These are phyloP conservation scores for Sylvia borin DNA, from an alignment of 2,797 vertebrate genomes.

Conservation along the genomic window DNA sequence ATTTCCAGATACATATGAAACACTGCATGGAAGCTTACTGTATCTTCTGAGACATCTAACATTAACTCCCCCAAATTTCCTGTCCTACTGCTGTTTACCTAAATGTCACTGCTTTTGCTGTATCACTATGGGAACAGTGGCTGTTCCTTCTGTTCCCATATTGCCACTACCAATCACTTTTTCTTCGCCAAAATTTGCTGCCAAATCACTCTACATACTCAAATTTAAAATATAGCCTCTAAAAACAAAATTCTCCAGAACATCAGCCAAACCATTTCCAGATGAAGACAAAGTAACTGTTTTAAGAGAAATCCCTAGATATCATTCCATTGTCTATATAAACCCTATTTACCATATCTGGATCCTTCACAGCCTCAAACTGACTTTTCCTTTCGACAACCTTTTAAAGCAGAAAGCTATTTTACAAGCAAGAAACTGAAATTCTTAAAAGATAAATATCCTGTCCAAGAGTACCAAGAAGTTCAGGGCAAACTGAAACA, in stretches of 20 bases:
- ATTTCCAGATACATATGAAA: constrained; percentile 36
- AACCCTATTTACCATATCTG: neutral
- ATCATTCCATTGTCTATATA: neutral
- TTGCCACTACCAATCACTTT: constrained; percentile 39
- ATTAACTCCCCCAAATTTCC: constrained; percentile 49
- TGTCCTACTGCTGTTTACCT: constrained; percentile 50
- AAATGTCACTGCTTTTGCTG: constrained; percentile 51
- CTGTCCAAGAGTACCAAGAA: neutral
- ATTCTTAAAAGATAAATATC: neutral
- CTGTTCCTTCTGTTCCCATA: constrained; percentile 25
- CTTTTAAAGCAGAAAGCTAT: neutral
- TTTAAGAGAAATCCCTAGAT: neutral
- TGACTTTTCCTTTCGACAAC: neutral
- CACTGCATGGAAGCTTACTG: constrained; percentile 15
- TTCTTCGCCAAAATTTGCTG: constrained; percentile 35
- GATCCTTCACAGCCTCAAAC: neutral
- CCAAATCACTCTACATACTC: constrained; percentile 20
- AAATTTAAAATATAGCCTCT: constrained; percentile 36
- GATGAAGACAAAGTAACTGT: neutral
- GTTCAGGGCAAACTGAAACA: neutral
- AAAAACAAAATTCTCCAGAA: constrained; percentile 34
- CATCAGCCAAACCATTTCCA: neutral
- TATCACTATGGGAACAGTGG: constrained; percentile 51
- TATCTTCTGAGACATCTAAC: constrained; percentile 48
- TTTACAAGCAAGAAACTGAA: neutral